Evolutionary conservation across 2,888 invertebrate genomes (phyloP).

Genomic region (Cantharis flavilabris): DNA sequence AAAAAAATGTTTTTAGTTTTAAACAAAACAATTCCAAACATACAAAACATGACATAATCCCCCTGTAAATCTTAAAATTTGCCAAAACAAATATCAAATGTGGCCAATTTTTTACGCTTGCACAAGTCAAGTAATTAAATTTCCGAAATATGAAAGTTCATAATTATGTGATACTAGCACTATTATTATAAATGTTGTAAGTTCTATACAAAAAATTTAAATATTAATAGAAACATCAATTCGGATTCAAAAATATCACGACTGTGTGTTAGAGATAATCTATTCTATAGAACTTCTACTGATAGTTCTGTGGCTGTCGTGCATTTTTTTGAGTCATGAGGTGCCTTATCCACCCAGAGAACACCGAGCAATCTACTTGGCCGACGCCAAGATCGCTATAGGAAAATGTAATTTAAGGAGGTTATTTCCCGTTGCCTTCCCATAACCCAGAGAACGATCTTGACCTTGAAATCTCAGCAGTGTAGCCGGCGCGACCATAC

Average conservation of each 20-base stretch:
- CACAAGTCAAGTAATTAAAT: too few relatives aligned
- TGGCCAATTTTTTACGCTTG: too few relatives aligned
- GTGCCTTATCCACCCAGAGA: background rate
- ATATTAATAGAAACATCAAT: background rate
- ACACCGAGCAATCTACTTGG: background rate
- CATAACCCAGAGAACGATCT: background rate
- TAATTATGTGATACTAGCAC: too few relatives aligned
- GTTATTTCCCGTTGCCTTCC: background rate
- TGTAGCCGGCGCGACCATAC: background rate
- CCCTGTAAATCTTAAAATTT: too few relatives aligned
- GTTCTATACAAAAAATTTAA: too few relatives aligned
- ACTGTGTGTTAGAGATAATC: background rate
- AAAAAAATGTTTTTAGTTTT: too few relatives aligned
- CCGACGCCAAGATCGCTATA: background rate
- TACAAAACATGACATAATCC: too few relatives aligned
- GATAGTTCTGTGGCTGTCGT: background rate
- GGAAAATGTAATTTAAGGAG: background rate
- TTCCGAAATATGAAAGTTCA: too few relatives aligned
- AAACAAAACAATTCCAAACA: too few relatives aligned
- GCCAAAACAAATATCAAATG: too few relatives aligned
- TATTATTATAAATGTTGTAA: too few relatives aligned
- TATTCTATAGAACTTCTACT: background rate
- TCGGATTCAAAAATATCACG: background rate
- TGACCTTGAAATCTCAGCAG: background rate
- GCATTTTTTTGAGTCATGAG: background rate